Evolutionary conservation across 2,888 invertebrate genomes (phyloP), one percentile per base, ranked within the genome.

Genomic region (Limnephilus rhombicus): DNA sequence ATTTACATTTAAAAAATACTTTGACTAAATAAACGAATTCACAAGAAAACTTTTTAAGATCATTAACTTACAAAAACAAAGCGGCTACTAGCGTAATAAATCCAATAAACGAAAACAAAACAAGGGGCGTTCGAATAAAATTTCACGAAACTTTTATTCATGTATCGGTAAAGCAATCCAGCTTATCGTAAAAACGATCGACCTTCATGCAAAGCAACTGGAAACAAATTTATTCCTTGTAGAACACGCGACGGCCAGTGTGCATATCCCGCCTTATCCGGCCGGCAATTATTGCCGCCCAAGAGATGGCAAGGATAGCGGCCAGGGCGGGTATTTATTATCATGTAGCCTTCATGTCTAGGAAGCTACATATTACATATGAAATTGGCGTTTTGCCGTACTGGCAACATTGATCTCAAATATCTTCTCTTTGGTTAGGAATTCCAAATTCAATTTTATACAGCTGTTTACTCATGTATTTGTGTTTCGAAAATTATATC

Each of bases 181-280:
- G 24, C 68, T 86, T 86, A 86, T 86, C 49, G 41, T 13, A 86
- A 89, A 89, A 45, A 81, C 81, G 41, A 81, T 81, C 41, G 89
- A 45, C 81, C 81, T 31, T 81, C 89, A 81, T 89, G 89, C 81
- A 80, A 89, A 81, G n/a, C 89, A 41, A 80, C 24, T 41, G 15
- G 86, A 41, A 87, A 91, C 91, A 91, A 91, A 91, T 91, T 91
- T 91, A 91, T 91, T 82, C 91, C 91, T 1, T 91, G 91, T 91
- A 87, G 9, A 87, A 91, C 91, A 91, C 86, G 85, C 68, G 49
- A 85, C 31, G 81, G 37, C 90, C 86, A 85, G 83, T 41, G 37
- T 41, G 13, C 53, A 83, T 83, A 82, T 90, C 24, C 82, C 82
- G 82, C 90, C 85, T 83, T 45, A 83, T 83, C 68, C n/a, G 24